These are phyloP conservation scores for Sturnira hondurensis DNA, from an alignment of 2,113 vertebrate genomes.

Conservation along the genomic window DNA sequence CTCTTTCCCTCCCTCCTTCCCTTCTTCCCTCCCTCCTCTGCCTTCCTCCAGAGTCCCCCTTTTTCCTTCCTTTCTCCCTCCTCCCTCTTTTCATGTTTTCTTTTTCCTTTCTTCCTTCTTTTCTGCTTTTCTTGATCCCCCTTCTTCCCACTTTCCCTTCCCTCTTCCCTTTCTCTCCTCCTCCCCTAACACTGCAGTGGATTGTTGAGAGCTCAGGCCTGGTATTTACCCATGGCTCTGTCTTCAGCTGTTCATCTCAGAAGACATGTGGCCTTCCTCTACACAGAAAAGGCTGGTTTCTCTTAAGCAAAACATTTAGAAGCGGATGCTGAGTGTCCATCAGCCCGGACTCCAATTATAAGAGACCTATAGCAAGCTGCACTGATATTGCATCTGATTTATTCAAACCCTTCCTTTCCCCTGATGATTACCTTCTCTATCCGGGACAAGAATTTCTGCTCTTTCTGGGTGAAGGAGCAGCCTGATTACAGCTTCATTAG, in stretches of 20 bases:
- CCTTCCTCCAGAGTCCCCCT: no score
- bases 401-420: slow-evolving; percentile 47
- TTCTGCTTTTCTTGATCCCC: not conserved
- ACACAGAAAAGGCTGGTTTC: not conserved
- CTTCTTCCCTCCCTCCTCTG: rapidly evolving
- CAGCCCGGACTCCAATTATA: slow-evolving; percentile 16
- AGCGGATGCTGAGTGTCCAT: not conserved
- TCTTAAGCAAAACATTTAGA: not conserved
- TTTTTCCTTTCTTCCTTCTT: not conserved
- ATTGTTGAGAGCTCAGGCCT: not conserved
- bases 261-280: not conserved
- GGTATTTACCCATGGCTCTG: not conserved
- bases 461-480: slow-evolving; percentile 69
- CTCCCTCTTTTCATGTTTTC: no score
- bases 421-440: slow-evolving; percentile 43
- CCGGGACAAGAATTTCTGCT: slow-evolving; percentile 56
- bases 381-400: slow-evolving; percentile 53
- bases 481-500: slow-evolving; percentile 68
- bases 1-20: rapidly evolving
- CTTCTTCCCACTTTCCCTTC: not conserved
- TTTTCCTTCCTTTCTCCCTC: not conserved
- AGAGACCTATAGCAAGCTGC: not conserved
- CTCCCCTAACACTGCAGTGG: not conserved
- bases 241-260: not conserved
- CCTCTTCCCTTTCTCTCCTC: not conserved